Conservation (phyloP, 2,113 vertebrate genomes). For the Cochlearius cochlearius region DNA sequence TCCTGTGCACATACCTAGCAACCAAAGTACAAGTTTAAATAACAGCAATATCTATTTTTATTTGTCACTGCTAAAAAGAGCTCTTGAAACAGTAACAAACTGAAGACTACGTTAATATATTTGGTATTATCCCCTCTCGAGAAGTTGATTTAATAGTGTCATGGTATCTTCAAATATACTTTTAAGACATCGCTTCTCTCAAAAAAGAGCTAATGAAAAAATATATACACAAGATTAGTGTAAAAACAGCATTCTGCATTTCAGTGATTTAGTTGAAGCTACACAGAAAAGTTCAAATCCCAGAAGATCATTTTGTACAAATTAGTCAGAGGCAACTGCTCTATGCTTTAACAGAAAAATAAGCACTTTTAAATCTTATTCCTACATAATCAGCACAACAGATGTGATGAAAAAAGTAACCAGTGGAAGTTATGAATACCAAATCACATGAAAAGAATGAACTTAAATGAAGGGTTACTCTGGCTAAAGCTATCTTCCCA, state of each 20-base stretch:
- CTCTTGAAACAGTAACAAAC: not conserved
- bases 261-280: not conserved
- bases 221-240: not conserved
- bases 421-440: not conserved
- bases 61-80: not conserved
- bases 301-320: not conserved
- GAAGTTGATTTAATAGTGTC: not conserved
- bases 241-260: not conserved
- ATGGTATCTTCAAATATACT: not conserved
- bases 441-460: not conserved
- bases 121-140: not conserved
- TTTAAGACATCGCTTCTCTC: not conserved
- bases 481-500: not conserved
- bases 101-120: not conserved
- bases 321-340: not conserved
- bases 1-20: not conserved
- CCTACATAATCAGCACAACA: not conserved
- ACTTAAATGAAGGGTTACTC: not conserved
- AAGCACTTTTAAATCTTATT: not conserved
- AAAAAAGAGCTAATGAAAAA: not conserved
- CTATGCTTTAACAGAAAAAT: not conserved
- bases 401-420: not conserved
- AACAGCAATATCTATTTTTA: not conserved
- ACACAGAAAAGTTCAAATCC: not conserved
- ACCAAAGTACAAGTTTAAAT: not conserved